Evolutionary conservation across 2,113 vertebrate species (phyloP).

Genomic region (Falco punctatus): DNA sequence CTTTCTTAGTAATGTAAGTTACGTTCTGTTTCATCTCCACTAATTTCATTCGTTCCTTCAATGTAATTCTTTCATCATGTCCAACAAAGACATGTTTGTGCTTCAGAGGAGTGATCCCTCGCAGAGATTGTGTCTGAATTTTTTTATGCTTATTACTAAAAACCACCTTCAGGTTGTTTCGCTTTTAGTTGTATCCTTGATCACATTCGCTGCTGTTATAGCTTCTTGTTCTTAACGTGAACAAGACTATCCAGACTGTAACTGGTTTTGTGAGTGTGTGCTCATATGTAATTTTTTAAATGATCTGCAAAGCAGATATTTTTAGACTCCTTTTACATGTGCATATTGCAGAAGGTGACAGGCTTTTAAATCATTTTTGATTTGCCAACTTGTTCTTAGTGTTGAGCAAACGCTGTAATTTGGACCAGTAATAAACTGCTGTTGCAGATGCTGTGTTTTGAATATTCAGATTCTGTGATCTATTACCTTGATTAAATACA

Average conservation of each 20-base stretch:
- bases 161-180: not conserved
- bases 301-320: not conserved
- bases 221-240: not conserved
- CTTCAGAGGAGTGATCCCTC: not conserved
- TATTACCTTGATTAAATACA: not conserved
- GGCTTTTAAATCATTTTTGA: not conserved
- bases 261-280: not conserved
- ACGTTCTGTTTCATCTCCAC: not conserved
- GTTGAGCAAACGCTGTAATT: slow-evolving; percentile 18
- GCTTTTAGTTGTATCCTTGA: not conserved
- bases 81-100: not conserved
- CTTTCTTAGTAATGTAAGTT: not conserved
- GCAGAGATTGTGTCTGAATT: not conserved
- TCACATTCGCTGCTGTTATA: not conserved
- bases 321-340: not conserved
- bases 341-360: slow-evolving; percentile 1
- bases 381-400: not conserved
- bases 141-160: not conserved
- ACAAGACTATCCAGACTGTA: slow-evolving; percentile 6
- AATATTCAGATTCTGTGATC: not conserved
- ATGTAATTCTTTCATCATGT: not conserved
- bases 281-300: not conserved
- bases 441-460: not conserved
- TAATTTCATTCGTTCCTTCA: not conserved
- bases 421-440: slow-evolving; percentile 14